These are phyloP conservation scores for Nannospalax galili DNA, from an alignment of 2,113 vertebrate species.

Conservation along the genomic window DNA sequence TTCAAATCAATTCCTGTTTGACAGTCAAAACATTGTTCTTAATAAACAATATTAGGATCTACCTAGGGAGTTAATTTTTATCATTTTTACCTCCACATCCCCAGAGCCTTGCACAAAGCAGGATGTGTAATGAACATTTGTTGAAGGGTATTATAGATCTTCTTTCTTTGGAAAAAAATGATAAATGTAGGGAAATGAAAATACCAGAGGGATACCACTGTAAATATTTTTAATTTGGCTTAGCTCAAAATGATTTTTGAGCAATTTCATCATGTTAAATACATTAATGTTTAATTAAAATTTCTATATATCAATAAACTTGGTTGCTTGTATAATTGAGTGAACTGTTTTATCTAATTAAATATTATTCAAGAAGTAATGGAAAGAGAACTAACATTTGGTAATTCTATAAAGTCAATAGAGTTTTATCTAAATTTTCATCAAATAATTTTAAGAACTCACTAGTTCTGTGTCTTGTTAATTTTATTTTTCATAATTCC, in stretches of 20 bases:
- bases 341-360: neutral
- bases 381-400: neutral
- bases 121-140: neutral
- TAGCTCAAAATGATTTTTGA: neutral
- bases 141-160: neutral
- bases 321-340: neutral
- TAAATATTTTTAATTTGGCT: neutral
- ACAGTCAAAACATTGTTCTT: neutral
- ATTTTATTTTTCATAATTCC: no score
- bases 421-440: neutral
- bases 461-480: neutral
- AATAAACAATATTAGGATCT: neutral
- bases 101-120: neutral
- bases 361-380: neutral
- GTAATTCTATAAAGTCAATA: neutral
- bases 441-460: neutral
- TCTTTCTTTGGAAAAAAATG: neutral
- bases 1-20: neutral
- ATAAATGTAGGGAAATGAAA: neutral
- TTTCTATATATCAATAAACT: neutral
- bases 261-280: neutral
- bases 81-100: neutral
- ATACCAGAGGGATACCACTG: neutral
- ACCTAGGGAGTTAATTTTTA: neutral
- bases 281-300: neutral